Conservation (phyloP, 2,113 vertebrate genomes). For the Xiphophorus hellerii region DNA sequence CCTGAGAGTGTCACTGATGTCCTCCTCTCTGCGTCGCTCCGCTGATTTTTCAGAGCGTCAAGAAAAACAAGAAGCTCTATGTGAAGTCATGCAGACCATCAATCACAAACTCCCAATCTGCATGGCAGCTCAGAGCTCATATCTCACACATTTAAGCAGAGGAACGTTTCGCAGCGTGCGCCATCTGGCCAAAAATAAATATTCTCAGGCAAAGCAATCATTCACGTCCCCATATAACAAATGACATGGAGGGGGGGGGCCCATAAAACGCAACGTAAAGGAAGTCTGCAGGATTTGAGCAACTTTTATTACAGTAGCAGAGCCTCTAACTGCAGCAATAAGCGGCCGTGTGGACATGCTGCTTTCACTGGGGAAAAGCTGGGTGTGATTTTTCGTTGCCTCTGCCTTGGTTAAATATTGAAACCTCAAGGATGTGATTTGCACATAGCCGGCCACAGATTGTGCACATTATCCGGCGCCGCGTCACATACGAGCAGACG, state of each 20-base stretch:
- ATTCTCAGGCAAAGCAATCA: constrained; percentile 56
- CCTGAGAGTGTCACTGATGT: neutral
- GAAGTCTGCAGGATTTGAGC: constrained; percentile 66
- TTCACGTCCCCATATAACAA: constrained; percentile 66
- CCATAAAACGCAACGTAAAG: constrained; percentile 71
- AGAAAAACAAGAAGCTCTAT: constrained; percentile 37
- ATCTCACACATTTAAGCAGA: constrained; percentile 38
- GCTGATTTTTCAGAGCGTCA: constrained; percentile 5
- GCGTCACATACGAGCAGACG: neutral
- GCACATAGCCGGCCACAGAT: constrained; percentile 50
- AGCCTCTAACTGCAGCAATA: constrained; percentile 24
- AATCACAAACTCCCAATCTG: constrained; percentile 63
- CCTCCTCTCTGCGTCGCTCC: neutral
- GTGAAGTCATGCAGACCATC: constrained; percentile 43
- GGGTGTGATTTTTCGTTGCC: constrained; percentile 74
- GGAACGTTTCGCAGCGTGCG: constrained; percentile 47
- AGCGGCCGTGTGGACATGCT: constrained; percentile 32
- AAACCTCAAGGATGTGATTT: constrained; percentile 72
- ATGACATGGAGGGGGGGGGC: constrained; percentile 44
- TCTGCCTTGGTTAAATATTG: constrained; percentile 50
- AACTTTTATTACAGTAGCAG: constrained; percentile 61
- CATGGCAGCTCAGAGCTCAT: constrained; percentile 32
- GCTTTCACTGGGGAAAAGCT: constrained; percentile 50
- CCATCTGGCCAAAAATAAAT: constrained; percentile 76
- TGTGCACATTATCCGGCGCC: constrained; percentile 35